Evolutionary conservation across 2,888 invertebrate species (phyloP), one percentile per base, ranked within the genome.

Genomic region (Boloria selene): DNA sequence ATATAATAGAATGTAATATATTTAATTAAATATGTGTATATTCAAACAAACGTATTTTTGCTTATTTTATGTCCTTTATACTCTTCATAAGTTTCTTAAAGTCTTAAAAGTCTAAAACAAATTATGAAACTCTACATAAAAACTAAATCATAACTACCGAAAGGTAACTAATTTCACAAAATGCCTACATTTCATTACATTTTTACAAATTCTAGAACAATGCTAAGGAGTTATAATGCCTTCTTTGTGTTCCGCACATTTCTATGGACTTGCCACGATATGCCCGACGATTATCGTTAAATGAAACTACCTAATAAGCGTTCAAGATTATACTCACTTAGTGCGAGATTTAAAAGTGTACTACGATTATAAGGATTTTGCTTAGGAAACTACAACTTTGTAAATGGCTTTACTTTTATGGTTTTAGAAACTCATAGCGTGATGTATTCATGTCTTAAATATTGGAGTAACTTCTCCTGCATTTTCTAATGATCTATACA

Each of bases 271-370:
- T 68, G 55, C 67, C 55, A 54, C 31, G 71, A 70, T 75, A 73
- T 67, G 69, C 71, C 67, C 68, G 31, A 70, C 76, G 71, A 73
- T 80, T 75, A 79, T 72, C 81, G 80, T 81, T 79, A 79, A 80
- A 79, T 73, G 75, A 74, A 81, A 81, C 77, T 79, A 76, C 76
- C 74, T 67, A 72, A 75, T 76, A 74, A 78, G 75, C 74, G 75
- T 78, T 76, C 73, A 71, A 73, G 79, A 77, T 80, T 79, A 82
- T 76, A 69, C 62, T 65, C 61, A 69, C 67, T 64, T 66, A 65
- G 54, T 63, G 61, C 61, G 58, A 67, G 70, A 66, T 78, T 77
- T 77, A 74, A 77, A 73, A 74, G 70, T 58, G 59, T 66, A 72
- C 71, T 69, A 60, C 54, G 65, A 14, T 45, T 50, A 13, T 42